These are phyloP conservation scores for Nyctibius bracteatus DNA, from an alignment of 2,113 vertebrate genomes.

Conservation along the genomic window DNA sequence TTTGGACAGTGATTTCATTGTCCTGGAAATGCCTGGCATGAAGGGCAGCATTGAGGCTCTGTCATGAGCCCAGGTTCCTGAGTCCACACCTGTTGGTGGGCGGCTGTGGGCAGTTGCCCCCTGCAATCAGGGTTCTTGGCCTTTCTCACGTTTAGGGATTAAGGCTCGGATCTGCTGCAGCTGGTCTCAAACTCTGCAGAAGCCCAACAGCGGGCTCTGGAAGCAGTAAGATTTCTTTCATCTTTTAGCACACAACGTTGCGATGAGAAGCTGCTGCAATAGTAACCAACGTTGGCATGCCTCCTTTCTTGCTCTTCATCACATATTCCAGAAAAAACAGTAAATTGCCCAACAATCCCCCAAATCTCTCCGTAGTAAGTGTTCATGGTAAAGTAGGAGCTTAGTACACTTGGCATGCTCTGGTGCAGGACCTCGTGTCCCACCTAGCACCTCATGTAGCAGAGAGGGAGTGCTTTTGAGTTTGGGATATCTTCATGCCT, in stretches of 20 bases:
- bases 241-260: fast-evolving
- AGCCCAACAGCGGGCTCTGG: background rate
- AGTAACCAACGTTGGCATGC: fast-evolving
- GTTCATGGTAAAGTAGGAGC: background rate
- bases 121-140: background rate
- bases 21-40: background rate
- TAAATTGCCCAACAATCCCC: background rate
- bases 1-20: conserved; percentile 5
- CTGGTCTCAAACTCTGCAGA: background rate
- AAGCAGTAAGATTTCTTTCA: fast-evolving
- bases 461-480: background rate
- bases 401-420: background rate
- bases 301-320: background rate
- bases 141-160: background rate
- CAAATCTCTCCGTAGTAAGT: too few relatives aligned
- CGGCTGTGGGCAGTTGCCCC: background rate
- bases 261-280: fast-evolving
- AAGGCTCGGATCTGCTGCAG: background rate
- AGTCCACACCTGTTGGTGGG: background rate
- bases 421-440: fast-evolving
- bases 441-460: background rate
- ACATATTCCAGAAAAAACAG: background rate
- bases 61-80: background rate
- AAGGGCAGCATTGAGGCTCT: background rate
- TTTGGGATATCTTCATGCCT: background rate